Evolutionary conservation across 2,113 vertebrate species (phyloP), one percentile per base, ranked within the genome.

Genomic region (Chelonoidis abingdonii): DNA sequence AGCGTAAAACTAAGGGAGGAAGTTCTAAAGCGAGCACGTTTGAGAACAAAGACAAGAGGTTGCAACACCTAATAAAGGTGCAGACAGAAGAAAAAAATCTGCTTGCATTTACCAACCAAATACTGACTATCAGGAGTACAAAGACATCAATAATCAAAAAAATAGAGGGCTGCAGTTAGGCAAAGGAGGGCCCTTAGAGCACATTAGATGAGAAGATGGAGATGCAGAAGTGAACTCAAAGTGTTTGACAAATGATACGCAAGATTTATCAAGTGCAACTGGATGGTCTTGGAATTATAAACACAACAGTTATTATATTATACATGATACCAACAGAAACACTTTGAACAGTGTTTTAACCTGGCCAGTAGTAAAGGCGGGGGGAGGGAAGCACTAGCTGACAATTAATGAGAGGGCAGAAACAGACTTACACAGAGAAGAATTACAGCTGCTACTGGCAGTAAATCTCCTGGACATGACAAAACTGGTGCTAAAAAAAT

Each of bases 391-490:
- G 78, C 62, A 65, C 84, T 82, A 80, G 90, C 50, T 14, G 83
- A 87, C 41, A 96, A 95, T 89, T 69, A 97, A 82, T 47, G 94
- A 95, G 93, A 91, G 16, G 53, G 65, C 93, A 96, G 80, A 89
- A 95, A 87, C 4, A 87, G 84, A 85, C 88, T 96, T 92, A 93
- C 96, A 81, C 38, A 24, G 41, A 96, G 88, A 93, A 94, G 93
- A 97, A 88, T 93, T 94, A 94, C 78, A 94, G 88, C 81, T 69
- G 29, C 96, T 81, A 84, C 35, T 9, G 11, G 92, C 85, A 96
- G 83, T 92, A 89, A 86, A 93, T 86, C 93, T 93, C 85, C 87
- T 84, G 95, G 93, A 96, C 91, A 56, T 93, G 41, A 95, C 95
- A 54, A 11, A 95, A 91, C 90, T 47, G 78, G 80, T 96, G 94